A percentile compares a stretch with the other conserved stretches of the same genome.
phyloP scores from a whole-genome alignment of 2,113 vertebrate species.

The Shinisaurus crocodilurus region DNA sequence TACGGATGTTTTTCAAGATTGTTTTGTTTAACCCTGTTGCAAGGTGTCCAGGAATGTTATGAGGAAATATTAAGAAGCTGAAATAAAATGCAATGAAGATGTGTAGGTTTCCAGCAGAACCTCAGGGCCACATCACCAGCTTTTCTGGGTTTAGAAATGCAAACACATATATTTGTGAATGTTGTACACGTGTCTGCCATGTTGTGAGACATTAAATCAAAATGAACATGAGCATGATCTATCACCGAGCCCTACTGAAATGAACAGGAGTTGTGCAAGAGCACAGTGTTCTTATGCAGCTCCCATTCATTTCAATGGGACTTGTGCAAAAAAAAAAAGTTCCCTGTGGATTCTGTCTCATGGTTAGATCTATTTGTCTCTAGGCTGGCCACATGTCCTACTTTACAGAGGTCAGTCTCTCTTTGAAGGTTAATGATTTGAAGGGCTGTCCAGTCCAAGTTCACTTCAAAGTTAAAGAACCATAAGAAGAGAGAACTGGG shows the following conservation, averaged over 20 bases:
- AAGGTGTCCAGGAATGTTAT: background rate
- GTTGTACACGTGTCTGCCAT: background rate
- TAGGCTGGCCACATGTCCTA: too few species aligned
- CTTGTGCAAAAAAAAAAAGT: background rate
- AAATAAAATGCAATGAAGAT: background rate
- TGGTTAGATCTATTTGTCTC: background rate
- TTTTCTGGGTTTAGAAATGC: background rate
- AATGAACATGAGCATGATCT: background rate
- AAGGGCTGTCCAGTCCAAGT: too few species aligned
- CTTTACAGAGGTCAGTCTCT: too few species aligned
- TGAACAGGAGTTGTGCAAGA: background rate
- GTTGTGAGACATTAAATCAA: background rate
- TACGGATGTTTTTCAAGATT: background rate
- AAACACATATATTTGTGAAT: background rate
- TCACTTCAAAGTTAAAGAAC: too few species aligned
- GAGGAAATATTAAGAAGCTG: background rate
- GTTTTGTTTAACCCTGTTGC: background rate
- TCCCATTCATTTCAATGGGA: background rate
- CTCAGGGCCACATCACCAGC: background rate
- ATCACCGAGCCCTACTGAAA: background rate
- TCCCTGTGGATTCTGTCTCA: background rate
- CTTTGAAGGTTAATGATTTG: too few species aligned
- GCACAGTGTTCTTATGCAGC: background rate
- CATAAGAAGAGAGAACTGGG: too few species aligned
- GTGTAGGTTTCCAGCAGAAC: background rate